Conservation (phyloP, 2,888 invertebrate genomes). For the Coelopa pilipes region DNA sequence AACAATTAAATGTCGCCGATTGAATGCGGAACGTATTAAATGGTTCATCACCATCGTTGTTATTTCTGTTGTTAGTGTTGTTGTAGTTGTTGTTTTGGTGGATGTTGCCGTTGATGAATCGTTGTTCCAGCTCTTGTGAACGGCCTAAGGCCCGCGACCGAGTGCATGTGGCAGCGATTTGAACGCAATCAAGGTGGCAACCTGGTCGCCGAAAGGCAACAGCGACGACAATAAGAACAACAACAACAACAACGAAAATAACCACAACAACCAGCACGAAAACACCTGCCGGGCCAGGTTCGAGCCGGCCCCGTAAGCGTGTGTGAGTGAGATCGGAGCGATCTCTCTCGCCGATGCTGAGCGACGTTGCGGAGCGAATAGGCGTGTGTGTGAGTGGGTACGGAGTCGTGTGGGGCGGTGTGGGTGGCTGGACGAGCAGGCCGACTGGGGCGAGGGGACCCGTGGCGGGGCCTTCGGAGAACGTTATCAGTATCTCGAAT, state of each 20-base stretch:
- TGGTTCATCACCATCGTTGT: not conserved
- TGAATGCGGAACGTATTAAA: too few relatives aligned
- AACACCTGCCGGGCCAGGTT: not conserved
- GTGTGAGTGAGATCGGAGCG: not conserved
- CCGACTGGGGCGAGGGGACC: not conserved
- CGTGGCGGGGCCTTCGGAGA: conserved; percentile 10
- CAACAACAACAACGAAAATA: not conserved
- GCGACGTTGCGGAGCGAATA: not conserved
- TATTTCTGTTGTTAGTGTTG: not conserved
- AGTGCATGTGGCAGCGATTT: not conserved
- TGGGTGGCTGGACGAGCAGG: conserved; percentile 6
- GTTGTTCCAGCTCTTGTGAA: not conserved
- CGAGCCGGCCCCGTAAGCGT: conserved; percentile 18
- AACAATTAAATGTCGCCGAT: too few relatives aligned
- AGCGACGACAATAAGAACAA: not conserved
- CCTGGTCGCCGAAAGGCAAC: not conserved
- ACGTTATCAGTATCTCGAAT: conserved; percentile 47
- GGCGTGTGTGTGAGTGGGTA: not conserved
- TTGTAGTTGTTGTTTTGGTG: not conserved
- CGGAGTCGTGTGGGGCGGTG: not conserved
- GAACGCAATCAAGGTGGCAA: conserved; percentile 5
- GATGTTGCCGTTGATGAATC: not conserved
- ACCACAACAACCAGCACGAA: not conserved
- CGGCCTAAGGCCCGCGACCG: not conserved
- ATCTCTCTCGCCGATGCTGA: conserved; percentile 2